Evolutionary conservation across 2,888 invertebrate species (phyloP), one percentile per base, ranked within the genome.

Genomic region (Patella depressa): DNA sequence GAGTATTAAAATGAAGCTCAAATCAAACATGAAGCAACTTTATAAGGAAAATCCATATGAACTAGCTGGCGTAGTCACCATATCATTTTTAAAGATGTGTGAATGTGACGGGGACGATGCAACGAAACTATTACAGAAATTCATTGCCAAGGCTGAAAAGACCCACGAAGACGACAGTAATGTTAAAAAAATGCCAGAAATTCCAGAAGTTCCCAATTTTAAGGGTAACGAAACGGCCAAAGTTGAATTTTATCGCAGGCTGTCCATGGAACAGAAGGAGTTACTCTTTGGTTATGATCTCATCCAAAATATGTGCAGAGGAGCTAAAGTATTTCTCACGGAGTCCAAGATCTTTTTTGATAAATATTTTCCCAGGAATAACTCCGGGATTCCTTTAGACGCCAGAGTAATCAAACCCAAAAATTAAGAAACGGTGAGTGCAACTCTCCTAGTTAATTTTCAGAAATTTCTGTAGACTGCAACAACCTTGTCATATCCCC

Each of bases 61-160:
- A 3, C 24, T 65, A 11, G 65, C 19, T 12, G 24, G 24, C 19
- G 19, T 65, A 15, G 24, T 65, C 19, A 65, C 65, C 11, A 24
- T 65, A 14, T 65, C 65, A 24, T 65, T 65, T 65, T 19, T 65
- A 65, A 65, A 65, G 65, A 65, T 65, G 65, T 65, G 65, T 65
- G 65, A 65, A 65, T 65, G 65, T 24, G 65, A 65, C 3, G 65
- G 65, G 1, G 65, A 65, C 65, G 14, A 19, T 65, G 65, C 65
- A 12, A 24, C 65, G 11, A 65, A 65, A 65, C 24, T 65, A 65
- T 65, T 65, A 24, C 11, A 24, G 24, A 19, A 65, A 24, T 65
- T 65, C 5, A 24, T 65, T 65, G 65, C 65, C 12, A 65, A 65
- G 17, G 19, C 65, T 3, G 65, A 65, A 65, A 19, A 65, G 19